Evolutionary conservation across 2,113 vertebrate genomes (phyloP), one percentile per base, ranked within the genome.

Genomic region (Chinchilla lanigera): DNA sequence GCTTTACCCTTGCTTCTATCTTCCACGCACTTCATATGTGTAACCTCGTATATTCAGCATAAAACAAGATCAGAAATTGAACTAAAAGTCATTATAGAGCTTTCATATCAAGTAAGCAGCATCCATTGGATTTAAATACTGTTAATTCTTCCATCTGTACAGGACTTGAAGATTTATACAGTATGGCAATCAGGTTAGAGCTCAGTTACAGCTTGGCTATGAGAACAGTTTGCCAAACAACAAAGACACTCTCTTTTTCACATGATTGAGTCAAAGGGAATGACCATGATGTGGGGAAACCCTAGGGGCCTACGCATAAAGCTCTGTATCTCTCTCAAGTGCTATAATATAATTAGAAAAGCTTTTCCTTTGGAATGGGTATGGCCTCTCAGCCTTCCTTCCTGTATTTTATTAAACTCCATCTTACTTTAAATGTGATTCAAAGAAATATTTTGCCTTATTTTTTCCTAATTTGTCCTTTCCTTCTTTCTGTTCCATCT

Each of bases 351-450:
- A 60, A 81, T 75, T 65, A 56, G 28, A 86, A 91, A 86, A 50
- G 14, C 1, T 17, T 50, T 47, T 71, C 7, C 33, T 9, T 89
- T 54, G 4, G 8, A 67, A 35, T 44, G 5, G 47, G 26, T 56
- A 1, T 30, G 65, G 44, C 8, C 65, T 96, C 93, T 60, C 71
- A 60, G 28, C 22, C 35, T 65, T 83, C 12, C 20, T 90, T 85
- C 13, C 71, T 91, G 11, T 60, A 83, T 75, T 90, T 96, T 88
- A 67, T 35, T 85, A 81, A 95, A 88, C 10, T 85, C 22, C 6
- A 77, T 33, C 50, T 84, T 60, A 81, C 26, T 80, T 83, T 54
- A 96, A 87, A 90, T 88, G 20, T 91, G 63, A 91, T 71, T 90
- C 75, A 80, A 86, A 41, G 60, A 73, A 91, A 89, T 35, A 4